These are phyloP conservation scores for Ernsta delagoae DNA, from an alignment of 2,888 invertebrate species.

Conservation along the genomic window DNA sequence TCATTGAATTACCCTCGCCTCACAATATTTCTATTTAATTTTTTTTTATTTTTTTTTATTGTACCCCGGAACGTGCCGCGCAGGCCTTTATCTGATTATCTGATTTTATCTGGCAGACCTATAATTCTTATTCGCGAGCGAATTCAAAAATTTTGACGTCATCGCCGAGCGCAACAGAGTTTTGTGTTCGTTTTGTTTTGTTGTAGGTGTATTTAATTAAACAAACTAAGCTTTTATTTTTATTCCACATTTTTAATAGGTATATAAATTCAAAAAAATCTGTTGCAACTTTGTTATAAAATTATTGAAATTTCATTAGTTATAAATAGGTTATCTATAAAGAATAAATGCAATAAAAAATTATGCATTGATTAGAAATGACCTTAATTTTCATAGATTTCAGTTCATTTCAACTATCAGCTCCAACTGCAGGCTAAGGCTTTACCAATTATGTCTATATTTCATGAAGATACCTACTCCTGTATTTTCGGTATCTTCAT, in stretches of 20 bases:
- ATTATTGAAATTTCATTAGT: too few relatives aligned
- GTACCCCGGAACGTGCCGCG: constrained; percentile 53
- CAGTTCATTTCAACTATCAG: too few relatives aligned
- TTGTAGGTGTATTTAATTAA: background rate
- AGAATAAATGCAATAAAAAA: too few relatives aligned
- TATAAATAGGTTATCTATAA: too few relatives aligned
- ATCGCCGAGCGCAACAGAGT: background rate
- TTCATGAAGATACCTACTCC: background rate
- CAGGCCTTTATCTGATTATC: constrained; percentile 62
- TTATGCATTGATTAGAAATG: too few relatives aligned
- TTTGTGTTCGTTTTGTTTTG: background rate
- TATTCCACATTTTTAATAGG: too few relatives aligned
- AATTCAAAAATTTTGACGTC: background rate
- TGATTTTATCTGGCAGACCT: constrained; percentile 51
- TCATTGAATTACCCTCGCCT: constrained; percentile 73
- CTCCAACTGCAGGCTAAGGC: background rate
- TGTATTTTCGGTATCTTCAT: constrained; percentile 26
- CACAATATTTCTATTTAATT: constrained; percentile 81
- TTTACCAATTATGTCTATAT: constrained; percentile 11
- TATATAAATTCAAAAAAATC: too few relatives aligned
- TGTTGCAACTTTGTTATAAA: too few relatives aligned
- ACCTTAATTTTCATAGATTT: too few relatives aligned
- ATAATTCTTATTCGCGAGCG: constrained; percentile 6
- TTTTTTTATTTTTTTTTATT: constrained; percentile 72
- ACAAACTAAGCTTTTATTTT: background rate